These are phyloP conservation scores for Elysia crispata DNA, from an alignment of 2,888 invertebrate species.

Conservation along the genomic window DNA sequence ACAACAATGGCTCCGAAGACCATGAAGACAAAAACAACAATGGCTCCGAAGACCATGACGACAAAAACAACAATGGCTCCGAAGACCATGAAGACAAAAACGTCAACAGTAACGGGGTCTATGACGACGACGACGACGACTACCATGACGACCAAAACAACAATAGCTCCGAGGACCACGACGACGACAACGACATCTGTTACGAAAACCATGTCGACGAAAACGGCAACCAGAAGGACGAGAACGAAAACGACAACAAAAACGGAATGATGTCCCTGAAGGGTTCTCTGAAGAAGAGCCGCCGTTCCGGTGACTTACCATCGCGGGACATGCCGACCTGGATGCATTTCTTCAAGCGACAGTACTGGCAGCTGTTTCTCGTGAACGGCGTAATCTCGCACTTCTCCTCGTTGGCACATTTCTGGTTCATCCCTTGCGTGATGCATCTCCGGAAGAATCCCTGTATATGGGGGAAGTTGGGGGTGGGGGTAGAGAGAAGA, in stretches of 20 bases:
- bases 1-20: too few species aligned
- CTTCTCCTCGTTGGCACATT: slow-evolving; percentile 77
- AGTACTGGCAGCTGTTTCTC: slow-evolving; percentile 77
- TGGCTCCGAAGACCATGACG: too few species aligned
- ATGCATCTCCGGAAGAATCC: slow-evolving; percentile 78
- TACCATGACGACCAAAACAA: too few species aligned
- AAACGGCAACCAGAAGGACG: too few species aligned
- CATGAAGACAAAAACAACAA: too few species aligned
- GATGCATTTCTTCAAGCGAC: slow-evolving; percentile 77
- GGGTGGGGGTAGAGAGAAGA: too few species aligned
- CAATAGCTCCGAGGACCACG: too few species aligned
- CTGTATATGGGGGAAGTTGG: too few species aligned
- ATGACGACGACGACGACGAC: too few species aligned
- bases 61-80: too few species aligned
- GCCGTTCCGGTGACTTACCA: slow-evolving; percentile 61
- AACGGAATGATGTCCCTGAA: not conserved
- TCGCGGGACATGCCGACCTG: slow-evolving; percentile 77
- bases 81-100: too few species aligned
- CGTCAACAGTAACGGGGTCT: too few species aligned
- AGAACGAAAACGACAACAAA: not conserved
- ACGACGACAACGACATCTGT: not conserved
- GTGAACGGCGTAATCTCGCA: slow-evolving; percentile 78
- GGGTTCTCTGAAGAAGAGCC: not conserved
- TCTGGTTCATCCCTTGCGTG: slow-evolving; percentile 77
- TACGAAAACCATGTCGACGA: not conserved